Percentiles rank a stretch among this genome's conserved stretches.
These are phyloP conservation scores for Spialia ferax DNA, from an alignment of 2,888 invertebrate genomes.

Conservation along the genomic window DNA sequence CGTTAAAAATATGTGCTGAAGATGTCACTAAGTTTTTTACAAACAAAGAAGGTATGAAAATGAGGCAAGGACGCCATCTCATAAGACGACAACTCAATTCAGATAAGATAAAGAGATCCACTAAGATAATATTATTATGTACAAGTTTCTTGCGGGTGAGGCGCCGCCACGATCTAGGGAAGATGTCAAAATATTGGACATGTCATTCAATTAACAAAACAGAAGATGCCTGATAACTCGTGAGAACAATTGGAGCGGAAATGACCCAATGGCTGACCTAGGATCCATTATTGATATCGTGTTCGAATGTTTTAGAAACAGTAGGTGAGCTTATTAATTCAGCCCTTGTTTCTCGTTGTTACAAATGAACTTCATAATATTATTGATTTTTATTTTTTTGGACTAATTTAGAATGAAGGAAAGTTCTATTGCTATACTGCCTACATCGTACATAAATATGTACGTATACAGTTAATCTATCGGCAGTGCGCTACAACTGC, in stretches of 20 bases:
- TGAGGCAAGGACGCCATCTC: slow-evolving; percentile 43
- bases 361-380: too few species aligned
- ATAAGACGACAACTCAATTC: slow-evolving; percentile 50
- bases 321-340: too few species aligned
- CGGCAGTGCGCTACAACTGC: too few species aligned
- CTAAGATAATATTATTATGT: slow-evolving; percentile 43
- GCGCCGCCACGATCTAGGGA: not conserved
- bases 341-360: too few species aligned
- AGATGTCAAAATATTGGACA: slow-evolving; percentile 49
- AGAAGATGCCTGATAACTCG: not conserved
- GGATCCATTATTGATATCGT: too few species aligned
- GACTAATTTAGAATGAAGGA: too few species aligned
- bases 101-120: slow-evolving; percentile 68
- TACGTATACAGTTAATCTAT: too few species aligned
- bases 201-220: slow-evolving; percentile 2
- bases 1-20: not conserved
- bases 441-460: too few species aligned
- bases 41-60: slow-evolving; percentile 13
- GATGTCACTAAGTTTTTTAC: slow-evolving; percentile 42
- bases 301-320: too few species aligned
- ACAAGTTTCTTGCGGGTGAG: slow-evolving; percentile 23
- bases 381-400: too few species aligned
- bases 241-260: slow-evolving; percentile 17
- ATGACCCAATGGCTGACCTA: not conserved
- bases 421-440: too few species aligned